phyloP scores from a whole-genome alignment of 2,113 vertebrate species.

The Macheiramphus alcinus region DNA sequence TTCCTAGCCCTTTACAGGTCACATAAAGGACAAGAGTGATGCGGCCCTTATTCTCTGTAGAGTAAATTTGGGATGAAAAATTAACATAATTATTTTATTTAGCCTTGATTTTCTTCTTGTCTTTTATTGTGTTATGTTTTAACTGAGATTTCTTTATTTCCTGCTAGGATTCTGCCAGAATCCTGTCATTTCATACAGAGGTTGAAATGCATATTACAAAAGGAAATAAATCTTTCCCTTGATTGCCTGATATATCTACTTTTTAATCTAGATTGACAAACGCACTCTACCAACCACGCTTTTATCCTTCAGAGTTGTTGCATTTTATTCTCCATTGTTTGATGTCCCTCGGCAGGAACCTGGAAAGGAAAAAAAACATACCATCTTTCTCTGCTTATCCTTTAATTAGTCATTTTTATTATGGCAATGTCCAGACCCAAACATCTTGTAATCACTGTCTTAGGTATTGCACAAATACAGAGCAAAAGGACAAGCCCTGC shows the following conservation, averaged over 20 bases:
- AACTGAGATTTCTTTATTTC: slow-evolving; percentile 49
- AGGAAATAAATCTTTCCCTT: not conserved
- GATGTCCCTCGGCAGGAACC: not conserved
- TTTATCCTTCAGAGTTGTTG: not conserved
- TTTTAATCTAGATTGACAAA: not conserved
- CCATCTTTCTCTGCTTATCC: not conserved
- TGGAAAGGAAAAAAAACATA: not conserved
- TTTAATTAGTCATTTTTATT: not conserved
- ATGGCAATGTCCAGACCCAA: not conserved
- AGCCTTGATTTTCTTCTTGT: slow-evolving; percentile 20
- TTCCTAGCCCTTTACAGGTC: not conserved
- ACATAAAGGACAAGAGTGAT: slow-evolving; percentile 40
- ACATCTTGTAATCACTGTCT: not conserved
- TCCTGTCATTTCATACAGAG: not conserved
- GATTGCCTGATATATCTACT: not conserved
- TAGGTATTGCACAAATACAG: not conserved
- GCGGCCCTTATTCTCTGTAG: not conserved
- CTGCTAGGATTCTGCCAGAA: slow-evolving; percentile 23
- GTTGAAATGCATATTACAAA: not conserved
- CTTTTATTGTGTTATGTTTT: slow-evolving; percentile 44
- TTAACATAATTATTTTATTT: slow-evolving; percentile 33
- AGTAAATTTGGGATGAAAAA: slow-evolving; percentile 15
- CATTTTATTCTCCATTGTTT: not conserved
- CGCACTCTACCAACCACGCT: not conserved
- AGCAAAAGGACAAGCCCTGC: not conserved